Percentiles rank a stretch among this genome's conserved stretches.
Evolutionary conservation across 2,888 invertebrate genomes (phyloP).

Genomic region (Candidula unifasciata): DNA sequence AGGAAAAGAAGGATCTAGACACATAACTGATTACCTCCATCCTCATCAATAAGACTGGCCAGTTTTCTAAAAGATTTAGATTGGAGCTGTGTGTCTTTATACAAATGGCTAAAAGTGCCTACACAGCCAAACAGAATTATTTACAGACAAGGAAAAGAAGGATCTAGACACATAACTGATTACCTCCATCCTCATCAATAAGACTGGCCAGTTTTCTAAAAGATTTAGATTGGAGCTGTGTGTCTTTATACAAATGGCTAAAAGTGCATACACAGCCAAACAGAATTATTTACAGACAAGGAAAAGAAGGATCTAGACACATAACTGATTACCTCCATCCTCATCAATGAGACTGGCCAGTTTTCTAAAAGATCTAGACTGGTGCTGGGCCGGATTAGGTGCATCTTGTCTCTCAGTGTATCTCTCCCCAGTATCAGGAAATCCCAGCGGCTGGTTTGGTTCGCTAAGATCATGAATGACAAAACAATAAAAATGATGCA

Average conservation of each 20-base stretch:
- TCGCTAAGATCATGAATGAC: conserved; percentile 17
- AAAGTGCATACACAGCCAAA: background rate
- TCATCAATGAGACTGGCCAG: conserved; percentile 71
- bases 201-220: conserved; percentile 72
- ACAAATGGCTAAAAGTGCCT: background rate
- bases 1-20: too few species aligned
- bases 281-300: too few species aligned
- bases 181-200: conserved; percentile 73
- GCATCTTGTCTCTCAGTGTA: conserved; percentile 68
- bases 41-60: too few species aligned
- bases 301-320: too few species aligned
- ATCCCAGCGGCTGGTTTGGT: conserved; percentile 39
- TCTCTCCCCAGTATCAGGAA: conserved; percentile 59
- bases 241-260: background rate
- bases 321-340: conserved; percentile 67
- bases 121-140: background rate
- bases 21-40: too few species aligned
- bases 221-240: conserved; percentile 70
- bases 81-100: background rate
- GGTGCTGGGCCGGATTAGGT: conserved; percentile 62
- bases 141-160: background rate
- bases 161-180: conserved; percentile 15
- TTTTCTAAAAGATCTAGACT: conserved; percentile 73
- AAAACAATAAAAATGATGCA: too few species aligned
- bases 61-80: too few species aligned